These are phyloP conservation scores for Drosophila pegasa DNA, from an alignment of 2,888 invertebrate species.

Conservation along the genomic window DNA sequence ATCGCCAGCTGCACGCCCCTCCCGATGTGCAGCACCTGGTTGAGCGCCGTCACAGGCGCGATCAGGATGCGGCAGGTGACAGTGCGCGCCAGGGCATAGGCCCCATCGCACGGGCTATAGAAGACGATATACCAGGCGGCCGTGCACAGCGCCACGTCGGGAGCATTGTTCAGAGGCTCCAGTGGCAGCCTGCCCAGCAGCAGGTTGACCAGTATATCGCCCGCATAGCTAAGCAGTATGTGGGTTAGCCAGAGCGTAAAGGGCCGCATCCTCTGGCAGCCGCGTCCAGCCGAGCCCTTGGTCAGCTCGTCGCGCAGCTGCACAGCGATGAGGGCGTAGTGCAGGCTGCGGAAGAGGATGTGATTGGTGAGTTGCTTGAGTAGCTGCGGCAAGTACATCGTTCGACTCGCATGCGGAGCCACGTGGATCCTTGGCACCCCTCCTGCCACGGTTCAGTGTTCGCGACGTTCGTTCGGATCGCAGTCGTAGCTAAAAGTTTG, in stretches of 20 bases:
- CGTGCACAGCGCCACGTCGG: constrained; percentile 54
- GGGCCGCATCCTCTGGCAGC: constrained; percentile 47
- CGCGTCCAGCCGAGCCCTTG: constrained; percentile 4
- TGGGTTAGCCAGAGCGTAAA: constrained; percentile 62
- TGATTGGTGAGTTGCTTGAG: constrained; percentile 57
- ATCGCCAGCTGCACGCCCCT: constrained; percentile 50
- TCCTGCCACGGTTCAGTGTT: not conserved
- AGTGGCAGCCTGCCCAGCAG: constrained; percentile 60
- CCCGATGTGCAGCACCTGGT: constrained; percentile 64
- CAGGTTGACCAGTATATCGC: constrained; percentile 64
- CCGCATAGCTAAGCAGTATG: constrained; percentile 57
- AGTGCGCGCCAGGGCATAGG: constrained; percentile 27
- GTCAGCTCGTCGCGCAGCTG: constrained; percentile 64
- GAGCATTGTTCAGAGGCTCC: constrained; percentile 56
- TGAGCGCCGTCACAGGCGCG: constrained; percentile 50
- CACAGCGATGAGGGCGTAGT: constrained; percentile 57
- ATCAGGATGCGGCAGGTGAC: constrained; percentile 50
- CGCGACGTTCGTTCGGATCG: constrained; percentile 5
- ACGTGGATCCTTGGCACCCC: not conserved
- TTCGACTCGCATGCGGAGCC: not conserved
- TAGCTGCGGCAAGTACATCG: constrained; percentile 46
- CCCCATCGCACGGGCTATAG: constrained; percentile 61
- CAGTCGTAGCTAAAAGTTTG: constrained; percentile 10
- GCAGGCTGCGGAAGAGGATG: constrained; percentile 59
- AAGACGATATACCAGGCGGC: constrained; percentile 63